phyloP scores from a whole-genome alignment of 2,888 invertebrate species.

The Hedychridium roseum region DNA sequence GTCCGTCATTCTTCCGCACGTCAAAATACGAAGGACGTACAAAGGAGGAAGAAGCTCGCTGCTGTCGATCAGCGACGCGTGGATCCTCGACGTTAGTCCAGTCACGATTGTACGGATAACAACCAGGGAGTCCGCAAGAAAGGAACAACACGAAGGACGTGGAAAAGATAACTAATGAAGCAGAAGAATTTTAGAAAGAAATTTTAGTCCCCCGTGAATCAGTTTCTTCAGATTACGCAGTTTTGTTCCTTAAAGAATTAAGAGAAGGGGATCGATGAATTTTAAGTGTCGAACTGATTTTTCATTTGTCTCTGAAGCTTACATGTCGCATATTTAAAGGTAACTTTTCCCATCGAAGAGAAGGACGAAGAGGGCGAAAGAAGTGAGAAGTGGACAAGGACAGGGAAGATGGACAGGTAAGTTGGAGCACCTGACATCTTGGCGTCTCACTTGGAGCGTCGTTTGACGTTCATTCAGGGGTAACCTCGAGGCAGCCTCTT shows the following conservation, averaged over 20 bases:
- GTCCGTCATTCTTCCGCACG: conserved; percentile 42
- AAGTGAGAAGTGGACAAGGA: background rate
- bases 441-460: conserved; percentile 33
- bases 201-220: too few species aligned
- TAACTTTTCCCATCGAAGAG: too few species aligned
- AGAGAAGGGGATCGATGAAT: too few species aligned
- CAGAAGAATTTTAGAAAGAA: conserved; percentile 2
- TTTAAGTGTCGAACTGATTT: too few species aligned
- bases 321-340: too few species aligned
- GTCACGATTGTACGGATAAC: conserved; percentile 9
- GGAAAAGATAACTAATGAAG: background rate
- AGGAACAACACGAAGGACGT: background rate
- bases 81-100: too few species aligned
- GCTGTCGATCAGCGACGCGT: conserved; percentile 40
- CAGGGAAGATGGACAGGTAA: conserved; percentile 4
- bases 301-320: too few species aligned
- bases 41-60: conserved; percentile 13
- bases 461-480: conserved; percentile 53
- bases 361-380: conserved; percentile 1
- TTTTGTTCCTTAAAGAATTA: too few species aligned
- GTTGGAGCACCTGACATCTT: conserved; percentile 35
- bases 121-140: background rate
- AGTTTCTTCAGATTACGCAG: too few species aligned
- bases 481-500: conserved; percentile 42
- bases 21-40: conserved; percentile 38